Evolutionary conservation across 2,888 invertebrate genomes (phyloP), one percentile per base, ranked within the genome.

Genomic region (Campoplex capitator): DNA sequence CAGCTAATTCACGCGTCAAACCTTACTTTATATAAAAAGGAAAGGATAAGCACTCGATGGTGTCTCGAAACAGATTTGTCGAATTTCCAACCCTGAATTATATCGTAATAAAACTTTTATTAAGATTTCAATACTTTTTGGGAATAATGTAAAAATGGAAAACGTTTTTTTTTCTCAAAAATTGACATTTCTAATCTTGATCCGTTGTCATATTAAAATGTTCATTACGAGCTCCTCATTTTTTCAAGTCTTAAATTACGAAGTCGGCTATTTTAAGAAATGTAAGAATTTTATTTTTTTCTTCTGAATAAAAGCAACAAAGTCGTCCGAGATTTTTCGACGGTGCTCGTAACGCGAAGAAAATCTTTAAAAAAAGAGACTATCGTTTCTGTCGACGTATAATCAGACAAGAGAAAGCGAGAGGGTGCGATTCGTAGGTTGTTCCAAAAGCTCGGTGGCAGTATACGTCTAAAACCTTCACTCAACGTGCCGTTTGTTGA

Each of bases 401-500:
- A 18, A 58, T 54, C 32, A 51, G 0, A 70, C n/a, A 48, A 38
- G 48, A 28, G 45, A 62, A 51, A 18, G 51, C 38, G 71, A 38
- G 56, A 32, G 81, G 68, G 35, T 35, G 80, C 62, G 74, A 73
- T 78, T 70, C 79, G 76, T 51, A 58, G 70, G 54, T 83, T 67
- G 70, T 80, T 48, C 71, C 78, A 73, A 82, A 87, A 82, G 84
- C 82, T 84, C 54, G 56, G 23, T 83, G 86, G 86, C 83, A 88
- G 85, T 89, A 91, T 88, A 85, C 38, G 70, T 77, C 70, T 76
- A 56, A 81, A 84, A 76, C 82, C 87, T 87, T 85, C 84, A 78
- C 65, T 78, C 65, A 67, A 71, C 79, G 83, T 80, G 79, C 70
- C 83, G 84, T 82, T 23, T 90, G 92, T 95, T 95, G 95, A 95